Evolutionary conservation across 2,888 invertebrate species (phyloP).

Genomic region (Cepaea hortensis): DNA sequence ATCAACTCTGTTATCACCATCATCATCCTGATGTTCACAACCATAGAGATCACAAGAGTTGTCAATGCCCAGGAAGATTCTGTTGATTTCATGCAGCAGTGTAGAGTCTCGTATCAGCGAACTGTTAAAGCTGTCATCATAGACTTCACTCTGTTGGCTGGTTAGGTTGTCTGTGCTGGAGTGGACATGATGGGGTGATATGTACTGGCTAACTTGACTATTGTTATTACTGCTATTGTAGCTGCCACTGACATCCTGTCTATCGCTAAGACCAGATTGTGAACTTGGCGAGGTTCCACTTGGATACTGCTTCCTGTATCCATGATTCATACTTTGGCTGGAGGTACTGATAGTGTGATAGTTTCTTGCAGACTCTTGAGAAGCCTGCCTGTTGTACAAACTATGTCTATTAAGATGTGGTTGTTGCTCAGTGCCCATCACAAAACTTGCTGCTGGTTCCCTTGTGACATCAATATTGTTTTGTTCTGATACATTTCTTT

Average conservation of each 20-base stretch:
- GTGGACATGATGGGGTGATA: neutral
- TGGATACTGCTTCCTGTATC: constrained; percentile 2
- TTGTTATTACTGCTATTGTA: constrained; percentile 29
- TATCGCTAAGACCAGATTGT: neutral
- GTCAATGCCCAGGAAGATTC: constrained; percentile 49
- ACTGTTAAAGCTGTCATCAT: constrained; percentile 46
- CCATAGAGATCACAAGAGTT: constrained; percentile 47
- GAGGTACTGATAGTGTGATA: constrained; percentile 18
- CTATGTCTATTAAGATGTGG: constrained; percentile 11
- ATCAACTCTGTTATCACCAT: neutral
- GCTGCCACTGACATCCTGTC: constrained; percentile 13
- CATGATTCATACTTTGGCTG: neutral
- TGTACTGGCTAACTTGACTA: constrained; percentile 17
- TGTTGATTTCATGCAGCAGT: constrained; percentile 48
- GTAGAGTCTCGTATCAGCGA: constrained; percentile 35
- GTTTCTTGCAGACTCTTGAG: constrained; percentile 16
- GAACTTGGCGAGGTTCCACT: constrained; percentile 2
- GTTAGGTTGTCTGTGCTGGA: neutral
- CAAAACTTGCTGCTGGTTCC: neutral
- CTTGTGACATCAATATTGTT: constrained; percentile 1
- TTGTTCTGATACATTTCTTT: constrained; percentile 6
- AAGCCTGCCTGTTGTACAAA: constrained; percentile 6
- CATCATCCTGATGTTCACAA: constrained; percentile 23
- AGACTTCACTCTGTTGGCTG: neutral
- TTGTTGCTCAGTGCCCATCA: neutral